phyloP scores from a whole-genome alignment of 1,140 invertebrate species.

The Heliconius hewitsoni region DNA sequence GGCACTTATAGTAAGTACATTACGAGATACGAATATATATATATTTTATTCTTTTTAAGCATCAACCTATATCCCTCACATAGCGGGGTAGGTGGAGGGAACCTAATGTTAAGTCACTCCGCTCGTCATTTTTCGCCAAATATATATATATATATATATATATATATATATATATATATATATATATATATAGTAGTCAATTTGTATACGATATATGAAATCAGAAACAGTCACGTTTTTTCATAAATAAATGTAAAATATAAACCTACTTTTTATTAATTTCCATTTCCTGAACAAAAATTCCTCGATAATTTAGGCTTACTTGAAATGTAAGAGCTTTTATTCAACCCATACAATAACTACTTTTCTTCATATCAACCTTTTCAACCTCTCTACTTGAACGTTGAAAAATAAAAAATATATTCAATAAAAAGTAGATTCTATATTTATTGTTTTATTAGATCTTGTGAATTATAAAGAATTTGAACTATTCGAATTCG shows the following conservation, averaged over 20 bases:
- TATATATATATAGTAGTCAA: neutral
- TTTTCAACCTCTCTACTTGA: neutral
- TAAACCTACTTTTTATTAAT: neutral
- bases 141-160: too few relatives aligned
- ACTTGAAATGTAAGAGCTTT: neutral
- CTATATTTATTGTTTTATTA: neutral
- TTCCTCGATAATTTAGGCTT: neutral
- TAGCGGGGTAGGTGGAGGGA: too few relatives aligned
- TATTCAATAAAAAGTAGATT: neutral
- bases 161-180: too few relatives aligned
- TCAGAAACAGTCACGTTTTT: neutral
- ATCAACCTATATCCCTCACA: too few relatives aligned
- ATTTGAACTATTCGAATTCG: too few relatives aligned
- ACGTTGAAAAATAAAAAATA: neutral
- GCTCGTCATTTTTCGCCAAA: too few relatives aligned
- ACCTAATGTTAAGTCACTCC: too few relatives aligned
- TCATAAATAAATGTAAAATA: neutral
- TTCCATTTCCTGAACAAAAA: neutral
- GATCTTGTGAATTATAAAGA: too few relatives aligned
- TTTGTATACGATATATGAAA: neutral
- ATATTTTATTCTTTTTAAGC: too few relatives aligned
- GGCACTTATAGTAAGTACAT: too few relatives aligned
- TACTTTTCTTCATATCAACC: neutral
- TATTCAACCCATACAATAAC: neutral
- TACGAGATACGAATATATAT: too few relatives aligned